A percentile compares a stretch with the other conserved stretches of the same genome.
Conservation (phyloP, 2,797 vertebrate genomes). For the Echeneis naucrates region DNA sequence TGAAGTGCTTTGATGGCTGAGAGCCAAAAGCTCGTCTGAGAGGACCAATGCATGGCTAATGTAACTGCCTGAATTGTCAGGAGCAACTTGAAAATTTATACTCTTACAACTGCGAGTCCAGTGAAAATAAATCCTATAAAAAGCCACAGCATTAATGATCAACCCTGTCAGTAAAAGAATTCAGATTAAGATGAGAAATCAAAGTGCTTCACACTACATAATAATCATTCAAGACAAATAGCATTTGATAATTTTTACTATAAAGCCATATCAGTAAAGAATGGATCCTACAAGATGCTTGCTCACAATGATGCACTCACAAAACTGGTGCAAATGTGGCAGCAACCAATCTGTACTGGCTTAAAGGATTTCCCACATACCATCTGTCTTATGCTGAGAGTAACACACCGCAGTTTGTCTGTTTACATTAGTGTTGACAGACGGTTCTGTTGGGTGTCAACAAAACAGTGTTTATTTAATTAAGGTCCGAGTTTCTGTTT, state of each 20-base stretch:
- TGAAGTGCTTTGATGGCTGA: slow-evolving; percentile 10
- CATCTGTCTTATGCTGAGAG: slow-evolving; percentile 59
- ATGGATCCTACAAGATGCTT: slow-evolving; percentile 5
- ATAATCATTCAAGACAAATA: neutral
- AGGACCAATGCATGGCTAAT: neutral
- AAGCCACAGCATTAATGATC: neutral
- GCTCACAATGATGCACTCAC: slow-evolving; percentile 21
- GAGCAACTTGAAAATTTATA: neutral
- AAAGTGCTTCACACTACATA: neutral
- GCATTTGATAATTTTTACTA: neutral
- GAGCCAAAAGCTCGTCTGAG: slow-evolving; percentile 6
- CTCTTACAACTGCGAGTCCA: neutral
- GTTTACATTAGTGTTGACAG: slow-evolving; percentile 34
- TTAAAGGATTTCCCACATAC: slow-evolving; percentile 69
- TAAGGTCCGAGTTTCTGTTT: neutral
- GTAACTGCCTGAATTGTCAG: neutral
- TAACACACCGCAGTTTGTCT: slow-evolving; percentile 43
- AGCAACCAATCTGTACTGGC: slow-evolving; percentile 55
- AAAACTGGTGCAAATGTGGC: slow-evolving; percentile 35
- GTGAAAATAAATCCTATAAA: neutral
- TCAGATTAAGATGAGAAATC: neutral
- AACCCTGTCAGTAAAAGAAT: neutral
- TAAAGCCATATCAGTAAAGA: slow-evolving; percentile 6
- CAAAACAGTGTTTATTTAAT: slow-evolving; percentile 3
- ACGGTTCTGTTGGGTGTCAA: slow-evolving; percentile 46